These are phyloP conservation scores for Rhinella marina DNA, from an alignment of 2,797 vertebrate genomes.

Conservation along the genomic window DNA sequence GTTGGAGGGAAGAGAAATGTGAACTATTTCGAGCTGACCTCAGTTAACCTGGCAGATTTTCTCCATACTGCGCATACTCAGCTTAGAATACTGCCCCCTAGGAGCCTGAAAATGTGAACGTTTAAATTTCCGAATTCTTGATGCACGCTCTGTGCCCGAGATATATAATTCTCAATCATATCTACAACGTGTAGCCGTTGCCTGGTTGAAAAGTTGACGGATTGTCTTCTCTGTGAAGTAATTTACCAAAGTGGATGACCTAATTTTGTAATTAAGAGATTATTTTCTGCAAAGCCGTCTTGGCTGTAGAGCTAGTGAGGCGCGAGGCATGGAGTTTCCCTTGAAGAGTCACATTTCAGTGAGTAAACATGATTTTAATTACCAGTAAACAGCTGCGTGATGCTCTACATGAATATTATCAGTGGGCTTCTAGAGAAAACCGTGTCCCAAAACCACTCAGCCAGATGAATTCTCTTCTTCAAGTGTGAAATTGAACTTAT, in stretches of 20 bases:
- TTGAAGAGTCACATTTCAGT: conserved; percentile 56
- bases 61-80: background rate
- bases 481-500: conserved; percentile 58
- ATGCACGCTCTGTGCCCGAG: background rate
- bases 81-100: background rate
- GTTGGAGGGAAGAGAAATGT: background rate
- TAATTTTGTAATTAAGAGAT: conserved; percentile 64
- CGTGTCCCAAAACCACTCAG: background rate
- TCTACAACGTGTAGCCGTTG: conserved; percentile 1
- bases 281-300: conserved; percentile 58
- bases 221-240: conserved; percentile 56
- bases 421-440: conserved; percentile 42
- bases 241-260: conserved; percentile 63
- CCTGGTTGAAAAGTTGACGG: conserved; percentile 21
- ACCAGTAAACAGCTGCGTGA: conserved; percentile 48
- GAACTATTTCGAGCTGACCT: background rate
- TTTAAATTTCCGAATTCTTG: background rate
- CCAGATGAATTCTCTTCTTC: conserved; percentile 51
- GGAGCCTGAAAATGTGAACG: background rate
- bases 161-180: background rate
- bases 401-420: conserved; percentile 38
- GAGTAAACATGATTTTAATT: conserved; percentile 64
- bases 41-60: background rate
- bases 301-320: conserved; percentile 63
- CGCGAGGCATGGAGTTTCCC: conserved; percentile 60